Evolutionary conservation across 2,797 vertebrate genomes (phyloP).

Genomic region (Gymnopithys bicolor): DNA sequence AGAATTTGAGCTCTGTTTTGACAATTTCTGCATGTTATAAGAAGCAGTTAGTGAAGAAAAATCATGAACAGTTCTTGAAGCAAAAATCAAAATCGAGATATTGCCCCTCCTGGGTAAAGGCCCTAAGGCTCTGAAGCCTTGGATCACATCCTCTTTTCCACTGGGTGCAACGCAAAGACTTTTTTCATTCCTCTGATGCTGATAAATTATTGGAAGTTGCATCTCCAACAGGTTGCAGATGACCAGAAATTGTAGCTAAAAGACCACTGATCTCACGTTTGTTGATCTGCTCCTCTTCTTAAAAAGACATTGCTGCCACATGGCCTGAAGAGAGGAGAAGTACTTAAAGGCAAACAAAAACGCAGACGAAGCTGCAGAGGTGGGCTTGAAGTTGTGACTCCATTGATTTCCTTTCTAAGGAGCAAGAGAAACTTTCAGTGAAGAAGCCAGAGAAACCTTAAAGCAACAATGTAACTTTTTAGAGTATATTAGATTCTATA

Average conservation of each 20-base stretch:
- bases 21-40: background rate
- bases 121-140: background rate
- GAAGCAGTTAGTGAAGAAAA: background rate
- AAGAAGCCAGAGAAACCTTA: background rate
- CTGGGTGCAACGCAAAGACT: background rate
- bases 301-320: background rate
- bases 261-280: background rate
- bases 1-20: background rate
- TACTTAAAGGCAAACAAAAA: background rate
- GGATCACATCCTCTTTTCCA: background rate
- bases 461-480: background rate
- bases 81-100: background rate
- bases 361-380: background rate
- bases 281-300: background rate
- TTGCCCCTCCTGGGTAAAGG: background rate
- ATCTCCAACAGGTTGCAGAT: background rate
- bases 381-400: background rate
- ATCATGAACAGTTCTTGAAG: background rate
- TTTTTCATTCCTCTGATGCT: background rate
- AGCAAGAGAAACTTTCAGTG: background rate
- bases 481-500: background rate
- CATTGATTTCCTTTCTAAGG: background rate
- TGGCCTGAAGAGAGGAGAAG: background rate
- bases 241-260: background rate
- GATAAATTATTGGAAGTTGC: background rate